Conservation (phyloP, 1,140 invertebrate genomes). For the Onthophagus taurus region DNA sequence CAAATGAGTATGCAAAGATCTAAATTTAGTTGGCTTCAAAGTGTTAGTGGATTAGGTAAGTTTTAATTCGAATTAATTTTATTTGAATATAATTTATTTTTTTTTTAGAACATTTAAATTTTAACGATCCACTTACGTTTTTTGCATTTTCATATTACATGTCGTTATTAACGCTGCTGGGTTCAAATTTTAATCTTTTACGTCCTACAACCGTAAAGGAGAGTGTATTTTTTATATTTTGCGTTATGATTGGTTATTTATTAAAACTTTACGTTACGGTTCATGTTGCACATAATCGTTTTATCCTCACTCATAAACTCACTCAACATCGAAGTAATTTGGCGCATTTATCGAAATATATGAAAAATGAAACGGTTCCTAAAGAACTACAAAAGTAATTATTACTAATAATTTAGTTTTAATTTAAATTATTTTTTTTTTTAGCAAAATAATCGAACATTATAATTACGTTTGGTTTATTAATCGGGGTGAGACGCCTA, state of each 20-base stretch:
- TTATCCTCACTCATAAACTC: slow-evolving; percentile 36
- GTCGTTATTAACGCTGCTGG: slow-evolving; percentile 1
- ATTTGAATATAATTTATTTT: not conserved
- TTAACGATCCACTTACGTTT: not conserved
- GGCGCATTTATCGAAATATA: slow-evolving; percentile 35
- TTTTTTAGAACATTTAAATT: slow-evolving; percentile 4
- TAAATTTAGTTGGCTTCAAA: no score
- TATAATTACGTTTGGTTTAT: slow-evolving; percentile 20
- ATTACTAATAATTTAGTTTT: not conserved
- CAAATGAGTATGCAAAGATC: no score
- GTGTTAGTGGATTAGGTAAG: not conserved
- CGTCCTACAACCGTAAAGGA: not conserved
- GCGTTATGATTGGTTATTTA: slow-evolving; percentile 23
- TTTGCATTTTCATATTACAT: not conserved
- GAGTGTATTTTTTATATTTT: not conserved
- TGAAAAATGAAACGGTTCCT: slow-evolving; percentile 33
- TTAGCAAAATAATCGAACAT: slow-evolving; percentile 18
- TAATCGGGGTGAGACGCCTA: slow-evolving; percentile 15
- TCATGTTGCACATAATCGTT: slow-evolving; percentile 37
- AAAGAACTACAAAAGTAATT: slow-evolving; percentile 32
- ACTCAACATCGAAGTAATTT: slow-evolving; percentile 38
- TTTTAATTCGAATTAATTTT: not conserved
- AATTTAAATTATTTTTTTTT: not conserved
- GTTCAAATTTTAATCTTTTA: slow-evolving; percentile 1
- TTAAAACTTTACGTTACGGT: slow-evolving; percentile 39